Base-by-base conservation (phyloP, 2,888 invertebrate genomes). In the Stenotaenia linearis region DNA sequence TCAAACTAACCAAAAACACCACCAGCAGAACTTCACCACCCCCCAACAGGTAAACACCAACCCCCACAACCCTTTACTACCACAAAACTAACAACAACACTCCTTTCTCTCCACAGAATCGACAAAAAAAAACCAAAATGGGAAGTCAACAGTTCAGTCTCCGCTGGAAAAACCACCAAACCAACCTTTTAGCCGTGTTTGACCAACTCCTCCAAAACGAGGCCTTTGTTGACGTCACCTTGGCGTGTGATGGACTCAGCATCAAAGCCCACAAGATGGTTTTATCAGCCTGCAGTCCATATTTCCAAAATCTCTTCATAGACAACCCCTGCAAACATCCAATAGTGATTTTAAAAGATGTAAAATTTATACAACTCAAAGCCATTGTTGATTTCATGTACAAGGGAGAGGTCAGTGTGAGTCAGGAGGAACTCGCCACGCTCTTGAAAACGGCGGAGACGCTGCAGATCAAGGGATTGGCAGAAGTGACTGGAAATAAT, bases 301-400 rank as follows among this genome's bases (percentile, higher is more conserved):
- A 92, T 85, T 92, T 92, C 85, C 91, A 92, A 85, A 89, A 90
- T 35, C 90, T 92, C 82, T 87, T 92, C 84, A 87, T 89, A 79
- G 89, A 89, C 74, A 86, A 90, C 61, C 83, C 83, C 9, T 89
- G 89, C 84, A 88, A 89, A 78, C 90, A 91, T 83, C 90, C 91
- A 0, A 89, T 90, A 78, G 90, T 91, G 75, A 89, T 91, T 0
- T 86, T 91, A 21, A 91, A 90, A 84, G 91, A 91, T 83, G 93
- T 96, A 0, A 92, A 92, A 83, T 92, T 92, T 83, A 89, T 90
- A 75, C 95, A 95, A 86, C 93, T 96, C 88, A 92, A 93, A 82
- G 94, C 95, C 0, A 91, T 96, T 15, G 88, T 96, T 28, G 94
- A 96, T 85, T 96, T 95, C 86, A 96, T 96, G 94, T 96, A 96